These are phyloP conservation scores for Phymanthus crucifer DNA, from an alignment of 92 coral and sea anemone species.

Conservation along the genomic window DNA sequence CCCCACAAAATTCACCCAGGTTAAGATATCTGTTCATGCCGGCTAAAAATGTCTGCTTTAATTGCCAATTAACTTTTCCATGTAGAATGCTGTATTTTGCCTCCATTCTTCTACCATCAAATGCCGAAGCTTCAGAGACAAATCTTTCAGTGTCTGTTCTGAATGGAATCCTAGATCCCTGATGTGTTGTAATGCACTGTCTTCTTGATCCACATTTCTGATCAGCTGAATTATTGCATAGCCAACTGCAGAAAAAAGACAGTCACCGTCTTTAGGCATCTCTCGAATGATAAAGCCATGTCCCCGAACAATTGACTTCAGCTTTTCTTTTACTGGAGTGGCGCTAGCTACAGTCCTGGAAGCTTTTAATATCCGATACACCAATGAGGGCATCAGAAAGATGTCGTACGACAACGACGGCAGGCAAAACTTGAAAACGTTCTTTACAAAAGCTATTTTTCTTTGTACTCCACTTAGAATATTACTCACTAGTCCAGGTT, in stretches of 20 bases:
- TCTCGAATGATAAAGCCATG: conserved; percentile 21
- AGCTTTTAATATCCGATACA: neutral
- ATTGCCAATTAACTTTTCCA: neutral
- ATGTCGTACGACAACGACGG: neutral
- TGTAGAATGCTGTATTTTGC: neutral
- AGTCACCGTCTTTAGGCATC: conserved; percentile 29
- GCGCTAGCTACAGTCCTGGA: neutral
- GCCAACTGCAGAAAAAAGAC: conserved; percentile 25
- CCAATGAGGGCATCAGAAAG: neutral
- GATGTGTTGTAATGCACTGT: neutral
- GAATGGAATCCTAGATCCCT: neutral
- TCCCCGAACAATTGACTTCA: neutral
- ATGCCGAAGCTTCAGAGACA: neutral
- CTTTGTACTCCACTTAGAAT: too few species aligned
- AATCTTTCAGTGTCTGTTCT: neutral
- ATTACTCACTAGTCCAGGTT: too few species aligned
- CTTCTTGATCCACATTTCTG: neutral
- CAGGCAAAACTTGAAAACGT: neutral
- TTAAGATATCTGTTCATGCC: conserved; percentile 3
- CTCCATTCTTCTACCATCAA: conserved; percentile 26
- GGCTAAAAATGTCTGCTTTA: neutral
- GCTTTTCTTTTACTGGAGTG: neutral
- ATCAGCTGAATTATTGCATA: conserved; percentile 14
- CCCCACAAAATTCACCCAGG: conserved; percentile 33
- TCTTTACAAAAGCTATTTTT: neutral